Conservation (phyloP, 1,140 invertebrate genomes). For the Oncopeltus fasciatus region DNA sequence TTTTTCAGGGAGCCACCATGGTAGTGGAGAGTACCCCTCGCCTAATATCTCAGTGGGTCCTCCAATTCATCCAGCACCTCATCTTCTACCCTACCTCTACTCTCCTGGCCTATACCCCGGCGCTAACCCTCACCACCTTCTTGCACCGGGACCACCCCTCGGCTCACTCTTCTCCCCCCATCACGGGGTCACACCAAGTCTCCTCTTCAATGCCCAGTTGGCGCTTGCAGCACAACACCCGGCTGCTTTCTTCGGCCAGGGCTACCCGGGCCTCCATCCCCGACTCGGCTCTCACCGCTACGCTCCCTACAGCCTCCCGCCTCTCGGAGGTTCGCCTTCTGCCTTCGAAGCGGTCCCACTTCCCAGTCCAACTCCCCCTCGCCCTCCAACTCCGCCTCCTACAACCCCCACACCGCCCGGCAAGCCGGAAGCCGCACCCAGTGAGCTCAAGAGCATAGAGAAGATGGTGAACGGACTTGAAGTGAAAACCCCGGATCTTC, state of each 20-base stretch:
- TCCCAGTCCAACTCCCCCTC: constrained; percentile 27
- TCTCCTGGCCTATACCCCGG: constrained; percentile 55
- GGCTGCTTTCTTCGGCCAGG: constrained; percentile 43
- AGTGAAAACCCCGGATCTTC: constrained; percentile 21
- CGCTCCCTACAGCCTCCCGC: constrained; percentile 33
- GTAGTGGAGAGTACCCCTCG: constrained; percentile 47
- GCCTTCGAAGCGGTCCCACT: constrained; percentile 53
- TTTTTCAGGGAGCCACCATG: constrained; percentile 31
- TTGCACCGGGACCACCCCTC: constrained; percentile 37
- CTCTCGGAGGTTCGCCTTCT: constrained; percentile 36
- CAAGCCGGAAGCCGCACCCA: constrained; percentile 25
- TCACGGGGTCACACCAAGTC: constrained; percentile 47
- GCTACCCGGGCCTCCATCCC: constrained; percentile 34
- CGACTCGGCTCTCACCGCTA: constrained; percentile 57
- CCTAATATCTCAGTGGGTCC: constrained; percentile 77
- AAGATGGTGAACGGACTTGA: constrained; percentile 92
- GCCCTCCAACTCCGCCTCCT: constrained; percentile 17
- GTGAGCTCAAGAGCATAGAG: constrained; percentile 86
- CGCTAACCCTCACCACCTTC: constrained; percentile 40
- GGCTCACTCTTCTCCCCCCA: constrained; percentile 28
- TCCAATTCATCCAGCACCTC: constrained; percentile 66
- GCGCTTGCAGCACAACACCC: constrained; percentile 66
- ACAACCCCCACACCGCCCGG: constrained; percentile 7
- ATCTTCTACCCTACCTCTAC: constrained; percentile 64
- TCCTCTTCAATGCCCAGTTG: constrained; percentile 68